Base-by-base conservation (phyloP, 1,140 invertebrate species). In the Cydia amplana region DNA sequence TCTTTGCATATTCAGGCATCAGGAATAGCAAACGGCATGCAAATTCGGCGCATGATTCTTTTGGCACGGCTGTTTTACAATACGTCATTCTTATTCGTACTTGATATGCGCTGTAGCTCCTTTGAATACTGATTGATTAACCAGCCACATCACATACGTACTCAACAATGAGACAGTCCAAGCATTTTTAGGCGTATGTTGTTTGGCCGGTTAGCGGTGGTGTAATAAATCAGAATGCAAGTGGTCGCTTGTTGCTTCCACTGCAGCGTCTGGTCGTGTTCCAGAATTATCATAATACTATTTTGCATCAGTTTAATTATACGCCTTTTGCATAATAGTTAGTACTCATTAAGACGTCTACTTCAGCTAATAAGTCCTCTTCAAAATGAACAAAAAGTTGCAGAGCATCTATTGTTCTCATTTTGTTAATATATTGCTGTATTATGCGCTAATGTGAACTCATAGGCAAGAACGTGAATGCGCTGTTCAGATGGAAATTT, bases 201-300 rank as follows among this genome's bases (percentile, higher is more conserved):
- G 82, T 77, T 82, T 72, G 75, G 81, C 80, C 73, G 85, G 81
- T 63, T 88, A 79, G 75, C 51, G 77, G 77, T 74, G 67, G 77
- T 80, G 81, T 83, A 82, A 82, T 83, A 76, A 86, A 89, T 90
- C 86, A 80, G 85, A 88, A 91, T 91, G 82, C 88, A 85, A 76
- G 84, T 77, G 76, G 79, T 77, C 78, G 70, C 74, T 76, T 78
- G 78, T 83, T 87, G 86, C 88, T 82, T 88, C 80, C 75, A 75
- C 84, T 78, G 76, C 82, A 77, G 78, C 80, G 86, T 85, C 82
- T 86, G 81, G 78, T 77, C 82, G 77, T 88, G 88, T 87, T 82
- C 79, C 85, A 81, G 76, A 82, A 86, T 88, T 82, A 84, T 85
- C 82, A 85, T 86, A 81, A 76, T 46, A 67, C 64, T 80, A 78